These are phyloP conservation scores for Cerceris ruficornis DNA, from an alignment of 2,888 invertebrate species.

Conservation along the genomic window DNA sequence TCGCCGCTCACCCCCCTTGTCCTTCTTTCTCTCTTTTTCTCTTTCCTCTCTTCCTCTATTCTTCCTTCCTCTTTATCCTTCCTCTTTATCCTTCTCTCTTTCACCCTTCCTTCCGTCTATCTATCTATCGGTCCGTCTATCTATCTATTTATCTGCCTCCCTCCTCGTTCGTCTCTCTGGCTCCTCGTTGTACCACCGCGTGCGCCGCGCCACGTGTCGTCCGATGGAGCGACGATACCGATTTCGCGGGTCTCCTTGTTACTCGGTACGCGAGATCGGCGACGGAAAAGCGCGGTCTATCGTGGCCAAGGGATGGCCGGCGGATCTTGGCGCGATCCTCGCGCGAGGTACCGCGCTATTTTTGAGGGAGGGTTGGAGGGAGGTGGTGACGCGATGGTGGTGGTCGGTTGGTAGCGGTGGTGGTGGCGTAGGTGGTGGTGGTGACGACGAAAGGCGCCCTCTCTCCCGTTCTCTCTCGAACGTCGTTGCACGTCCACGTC, in stretches of 20 bases:
- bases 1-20: slow-evolving; percentile 34
- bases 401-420: slow-evolving; percentile 19
- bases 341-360: slow-evolving; percentile 25
- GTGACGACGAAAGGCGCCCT: slow-evolving; percentile 57
- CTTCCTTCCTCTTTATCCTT: slow-evolving; percentile 26
- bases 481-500: slow-evolving; percentile 33
- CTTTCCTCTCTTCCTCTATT: slow-evolving; percentile 28
- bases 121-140: slow-evolving; percentile 8
- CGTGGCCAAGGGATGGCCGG: slow-evolving; percentile 18
- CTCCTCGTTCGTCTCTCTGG: slow-evolving; percentile 17
- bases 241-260: slow-evolving; percentile 25
- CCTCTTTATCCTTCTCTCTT: slow-evolving; percentile 2
- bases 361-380: slow-evolving; percentile 46
- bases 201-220: slow-evolving; percentile 74
- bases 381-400: slow-evolving; percentile 21
- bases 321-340: slow-evolving; percentile 29
- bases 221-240: slow-evolving; percentile 40
- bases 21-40: slow-evolving; percentile 17
- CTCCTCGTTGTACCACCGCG: slow-evolving; percentile 62
- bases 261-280: slow-evolving; percentile 13
- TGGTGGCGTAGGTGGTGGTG: slow-evolving; percentile 26
- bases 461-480: slow-evolving; percentile 32
- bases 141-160: slow-evolving; percentile 11
- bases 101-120: background rate
- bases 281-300: slow-evolving; percentile 30